Evolutionary conservation across 2,888 invertebrate species (phyloP).

Genomic region (Zhuqinia jingwanae): DNA sequence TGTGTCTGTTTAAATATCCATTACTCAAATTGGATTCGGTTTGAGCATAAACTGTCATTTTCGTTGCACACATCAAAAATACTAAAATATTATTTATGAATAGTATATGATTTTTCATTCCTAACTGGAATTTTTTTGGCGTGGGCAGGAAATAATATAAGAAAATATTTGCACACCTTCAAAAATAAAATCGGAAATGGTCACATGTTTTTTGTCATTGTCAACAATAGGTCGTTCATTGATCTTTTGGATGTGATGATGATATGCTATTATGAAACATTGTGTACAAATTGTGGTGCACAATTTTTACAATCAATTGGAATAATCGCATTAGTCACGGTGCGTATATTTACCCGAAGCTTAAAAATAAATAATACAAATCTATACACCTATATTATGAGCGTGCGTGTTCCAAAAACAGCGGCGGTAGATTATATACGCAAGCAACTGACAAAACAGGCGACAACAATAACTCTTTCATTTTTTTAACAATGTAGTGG

Average conservation of each 20-base stretch:
- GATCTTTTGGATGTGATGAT: slow-evolving; percentile 47
- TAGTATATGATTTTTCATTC: background rate
- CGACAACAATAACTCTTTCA: slow-evolving; percentile 10
- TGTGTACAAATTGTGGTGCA: background rate
- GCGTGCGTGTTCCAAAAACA: background rate
- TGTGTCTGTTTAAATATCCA: slow-evolving; percentile 55
- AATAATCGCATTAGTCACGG: background rate
- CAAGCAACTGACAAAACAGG: slow-evolving; percentile 37
- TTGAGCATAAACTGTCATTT: slow-evolving; percentile 15
- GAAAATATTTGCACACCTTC: slow-evolving; percentile 62
- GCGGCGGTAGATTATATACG: background rate
- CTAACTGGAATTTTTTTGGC: slow-evolving; percentile 34
- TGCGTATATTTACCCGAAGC: background rate
- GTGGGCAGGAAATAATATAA: slow-evolving; percentile 51
- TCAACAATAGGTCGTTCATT: slow-evolving; percentile 50
- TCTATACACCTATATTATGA: too few relatives aligned
- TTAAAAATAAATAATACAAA: too few relatives aligned
- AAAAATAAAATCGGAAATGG: slow-evolving; percentile 19
- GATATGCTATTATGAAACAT: slow-evolving; percentile 21
- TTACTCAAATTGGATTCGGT: slow-evolving; percentile 62
- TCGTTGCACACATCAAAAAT: background rate
- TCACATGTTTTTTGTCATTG: slow-evolving; percentile 56
- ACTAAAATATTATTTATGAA: slow-evolving; percentile 47
- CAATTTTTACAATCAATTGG: slow-evolving; percentile 5
- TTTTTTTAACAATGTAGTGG: slow-evolving; percentile 19